Conservation (phyloP, 2,113 vertebrate species). For the Percina caprodes region DNA sequence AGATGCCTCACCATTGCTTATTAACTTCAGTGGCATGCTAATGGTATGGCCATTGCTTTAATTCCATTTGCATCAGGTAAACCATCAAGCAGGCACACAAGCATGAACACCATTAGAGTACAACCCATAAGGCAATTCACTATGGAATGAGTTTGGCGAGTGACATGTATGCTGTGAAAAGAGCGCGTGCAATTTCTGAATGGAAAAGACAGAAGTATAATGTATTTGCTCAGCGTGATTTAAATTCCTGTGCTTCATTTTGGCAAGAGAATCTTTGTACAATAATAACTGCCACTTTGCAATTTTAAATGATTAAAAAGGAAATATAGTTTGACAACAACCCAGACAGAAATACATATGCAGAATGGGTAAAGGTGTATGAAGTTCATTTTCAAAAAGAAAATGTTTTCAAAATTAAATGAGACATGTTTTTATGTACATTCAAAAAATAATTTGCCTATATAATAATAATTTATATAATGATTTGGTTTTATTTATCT, state of each 20-base stretch:
- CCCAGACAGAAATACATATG: not conserved
- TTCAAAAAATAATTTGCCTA: not conserved
- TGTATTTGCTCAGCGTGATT: not conserved
- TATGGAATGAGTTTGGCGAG: conserved; percentile 15
- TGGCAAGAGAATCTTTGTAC: not conserved
- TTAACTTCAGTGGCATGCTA: conserved; percentile 40
- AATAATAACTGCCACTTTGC: not conserved
- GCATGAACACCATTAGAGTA: conserved; percentile 49
- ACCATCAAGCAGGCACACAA: conserved; percentile 38
- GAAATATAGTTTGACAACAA: not conserved
- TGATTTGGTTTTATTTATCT: not conserved
- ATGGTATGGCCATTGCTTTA: conserved; percentile 56
- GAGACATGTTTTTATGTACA: too few relatives aligned
- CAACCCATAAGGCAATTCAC: conserved; percentile 29
- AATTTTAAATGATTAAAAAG: not conserved
- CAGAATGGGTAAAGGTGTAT: not conserved
- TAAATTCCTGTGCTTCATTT: not conserved
- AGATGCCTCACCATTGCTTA: conserved; percentile 37
- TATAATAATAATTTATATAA: too few relatives aligned
- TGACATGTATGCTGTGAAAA: conserved; percentile 19
- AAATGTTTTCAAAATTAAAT: not conserved
- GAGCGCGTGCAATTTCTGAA: not conserved
- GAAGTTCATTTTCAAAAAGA: not conserved
- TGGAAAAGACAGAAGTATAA: not conserved
- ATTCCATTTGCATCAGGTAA: conserved; percentile 54